phyloP scores from a whole-genome alignment of 2,888 invertebrate species.

The Hyalella azteca region DNA sequence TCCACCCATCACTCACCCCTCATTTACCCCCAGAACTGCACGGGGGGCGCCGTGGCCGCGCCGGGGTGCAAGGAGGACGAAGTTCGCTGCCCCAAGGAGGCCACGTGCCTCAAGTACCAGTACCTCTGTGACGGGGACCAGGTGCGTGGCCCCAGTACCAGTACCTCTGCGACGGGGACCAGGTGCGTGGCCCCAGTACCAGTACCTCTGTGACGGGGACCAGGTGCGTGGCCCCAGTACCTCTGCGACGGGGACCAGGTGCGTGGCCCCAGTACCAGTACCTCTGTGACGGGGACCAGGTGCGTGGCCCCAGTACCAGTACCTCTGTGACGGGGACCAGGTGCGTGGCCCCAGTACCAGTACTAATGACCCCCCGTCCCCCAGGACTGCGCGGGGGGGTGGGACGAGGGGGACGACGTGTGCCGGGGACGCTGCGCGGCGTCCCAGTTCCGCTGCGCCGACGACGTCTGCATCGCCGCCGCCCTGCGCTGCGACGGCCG shows the following conservation, averaged over 20 bases:
- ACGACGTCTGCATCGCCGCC: constrained; percentile 66
- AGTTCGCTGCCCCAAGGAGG: constrained; percentile 11
- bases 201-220: neutral
- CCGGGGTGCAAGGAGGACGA: neutral
- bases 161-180: neutral
- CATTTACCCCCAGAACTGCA: neutral
- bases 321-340: neutral
- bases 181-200: neutral
- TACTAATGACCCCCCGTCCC: too few relatives aligned
- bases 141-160: neutral
- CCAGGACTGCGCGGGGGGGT: constrained; percentile 39
- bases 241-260: constrained; percentile 13
- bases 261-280: neutral
- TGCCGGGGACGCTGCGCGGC: constrained; percentile 70
- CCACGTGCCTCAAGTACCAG: neutral
- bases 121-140: constrained; percentile 16
- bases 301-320: neutral
- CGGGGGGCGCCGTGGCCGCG: neutral
- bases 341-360: neutral
- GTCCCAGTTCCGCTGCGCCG: constrained; percentile 83
- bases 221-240: neutral
- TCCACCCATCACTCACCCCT: neutral
- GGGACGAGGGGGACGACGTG: constrained; percentile 44
- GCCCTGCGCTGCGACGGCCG: constrained; percentile 73
- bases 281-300: neutral